These are phyloP conservation scores for Diadumene lineata DNA, from an alignment of 92 coral and sea anemone species.

Conservation along the genomic window DNA sequence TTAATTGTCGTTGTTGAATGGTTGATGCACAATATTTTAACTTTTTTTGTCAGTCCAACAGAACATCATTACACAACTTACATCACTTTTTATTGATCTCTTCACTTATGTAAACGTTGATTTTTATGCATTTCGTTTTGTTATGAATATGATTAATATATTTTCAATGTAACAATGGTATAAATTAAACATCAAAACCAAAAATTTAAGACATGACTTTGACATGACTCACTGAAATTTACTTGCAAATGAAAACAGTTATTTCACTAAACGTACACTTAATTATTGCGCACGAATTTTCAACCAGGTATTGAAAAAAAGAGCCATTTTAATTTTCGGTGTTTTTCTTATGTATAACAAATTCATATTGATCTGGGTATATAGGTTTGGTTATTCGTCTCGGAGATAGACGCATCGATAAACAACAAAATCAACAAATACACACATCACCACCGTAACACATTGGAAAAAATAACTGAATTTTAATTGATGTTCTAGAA, in stretches of 20 bases:
- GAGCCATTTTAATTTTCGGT: not conserved
- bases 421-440: constrained; percentile 22
- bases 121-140: too few species aligned
- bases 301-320: too few species aligned
- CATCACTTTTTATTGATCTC: not conserved
- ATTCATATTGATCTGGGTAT: not conserved
- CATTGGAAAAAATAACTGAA: constrained; percentile 3
- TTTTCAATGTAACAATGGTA: not conserved
- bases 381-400: constrained; percentile 18
- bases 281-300: too few species aligned
- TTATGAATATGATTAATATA: too few species aligned
- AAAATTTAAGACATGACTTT: too few species aligned
- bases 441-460: not conserved
- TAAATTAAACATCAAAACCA: not conserved
- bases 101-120: too few species aligned
- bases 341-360: not conserved
- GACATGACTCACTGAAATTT: not conserved
- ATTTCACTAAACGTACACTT: too few species aligned
- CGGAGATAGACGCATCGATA: constrained; percentile 29
- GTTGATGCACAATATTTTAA: not conserved
- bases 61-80: not conserved
- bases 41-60: not conserved
- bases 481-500: constrained; percentile 9
- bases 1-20: too few species aligned
- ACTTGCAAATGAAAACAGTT: not conserved